These are phyloP conservation scores for Todiramphus saurophagus DNA, from an alignment of 2,113 vertebrate genomes.

Conservation along the genomic window DNA sequence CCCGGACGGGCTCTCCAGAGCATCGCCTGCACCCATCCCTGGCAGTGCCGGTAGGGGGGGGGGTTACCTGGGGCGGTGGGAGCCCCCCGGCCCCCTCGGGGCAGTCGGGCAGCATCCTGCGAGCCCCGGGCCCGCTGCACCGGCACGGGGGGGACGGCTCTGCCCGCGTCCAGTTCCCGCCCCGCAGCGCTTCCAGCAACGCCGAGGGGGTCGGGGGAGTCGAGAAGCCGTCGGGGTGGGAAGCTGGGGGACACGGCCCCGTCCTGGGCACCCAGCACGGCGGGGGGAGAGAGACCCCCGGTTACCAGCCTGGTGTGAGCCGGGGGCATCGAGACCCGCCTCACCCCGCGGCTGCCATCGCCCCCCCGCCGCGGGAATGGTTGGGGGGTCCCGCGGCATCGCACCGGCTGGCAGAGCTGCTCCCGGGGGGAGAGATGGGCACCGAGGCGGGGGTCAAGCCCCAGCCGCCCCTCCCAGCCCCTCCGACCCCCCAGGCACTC, in stretches of 20 bases:
- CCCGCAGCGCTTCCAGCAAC: constrained; percentile 66
- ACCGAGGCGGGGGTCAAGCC: background rate
- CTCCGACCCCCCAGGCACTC: background rate
- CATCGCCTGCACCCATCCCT: rapidly evolving
- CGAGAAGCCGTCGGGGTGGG: constrained; percentile 34
- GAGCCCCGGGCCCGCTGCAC: constrained; percentile 79
- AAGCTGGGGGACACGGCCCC: background rate
- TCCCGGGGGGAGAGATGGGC: background rate
- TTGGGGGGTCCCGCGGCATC: background rate
- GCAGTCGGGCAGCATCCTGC: constrained; percentile 85
- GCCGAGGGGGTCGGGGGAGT: constrained; percentile 54
- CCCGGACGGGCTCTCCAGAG: rapidly evolving
- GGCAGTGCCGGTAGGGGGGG: rapidly evolving
- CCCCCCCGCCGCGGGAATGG: rapidly evolving
- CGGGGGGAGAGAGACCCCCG: rapidly evolving
- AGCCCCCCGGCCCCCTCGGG: constrained; percentile 80
- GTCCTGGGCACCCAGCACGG: background rate
- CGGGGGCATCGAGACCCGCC: background rate
- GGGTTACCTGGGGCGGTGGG: constrained; percentile 83
- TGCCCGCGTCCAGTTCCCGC: constrained; percentile 77
- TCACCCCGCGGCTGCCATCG: rapidly evolving
- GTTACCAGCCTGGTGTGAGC: background rate
- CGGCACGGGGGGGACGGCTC: constrained; percentile 78
- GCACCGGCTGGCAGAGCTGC: background rate
- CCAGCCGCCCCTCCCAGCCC: background rate